These are phyloP conservation scores for Heteromormyrus szaboi DNA, from an alignment of 2,797 vertebrate genomes.

Conservation along the genomic window DNA sequence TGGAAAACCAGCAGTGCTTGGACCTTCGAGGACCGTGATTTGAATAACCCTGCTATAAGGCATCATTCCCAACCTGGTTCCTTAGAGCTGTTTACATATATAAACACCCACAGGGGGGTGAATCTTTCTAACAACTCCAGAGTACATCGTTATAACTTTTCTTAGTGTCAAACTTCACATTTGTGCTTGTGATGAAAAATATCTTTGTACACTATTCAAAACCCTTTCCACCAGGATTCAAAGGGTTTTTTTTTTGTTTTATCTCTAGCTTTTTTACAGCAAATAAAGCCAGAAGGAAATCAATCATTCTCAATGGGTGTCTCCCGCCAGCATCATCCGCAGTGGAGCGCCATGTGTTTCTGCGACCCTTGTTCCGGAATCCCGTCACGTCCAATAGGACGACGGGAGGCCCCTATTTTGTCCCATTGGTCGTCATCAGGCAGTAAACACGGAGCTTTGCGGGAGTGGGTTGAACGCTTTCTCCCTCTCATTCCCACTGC, in stretches of 20 bases:
- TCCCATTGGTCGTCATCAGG: background rate
- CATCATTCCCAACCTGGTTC: background rate
- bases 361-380: conserved; percentile 18
- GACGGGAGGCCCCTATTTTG: conserved; percentile 1
- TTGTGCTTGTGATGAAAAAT: conserved; percentile 31
- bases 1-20: too few relatives aligned
- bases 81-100: background rate
- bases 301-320: conserved; percentile 21
- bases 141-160: background rate
- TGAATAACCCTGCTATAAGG: background rate
- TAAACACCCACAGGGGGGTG: background rate
- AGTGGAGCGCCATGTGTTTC: conserved; percentile 14
- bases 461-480: background rate
- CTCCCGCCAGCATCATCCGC: conserved; percentile 25
- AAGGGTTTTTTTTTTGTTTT: conserved; percentile 54
- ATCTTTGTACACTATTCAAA: conserved; percentile 68
- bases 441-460: conserved; percentile 1
- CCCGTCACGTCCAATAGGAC: conserved; percentile 13
- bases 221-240: conserved; percentile 63
- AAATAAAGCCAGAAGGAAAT: conserved; percentile 33
- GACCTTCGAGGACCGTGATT: too few relatives aligned
- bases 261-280: conserved; percentile 30
- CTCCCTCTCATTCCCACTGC: background rate
- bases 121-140: background rate
- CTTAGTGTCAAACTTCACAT: background rate